These are phyloP conservation scores for Listronotus oregonensis DNA, from an alignment of 1,140 invertebrate species.

Conservation along the genomic window DNA sequence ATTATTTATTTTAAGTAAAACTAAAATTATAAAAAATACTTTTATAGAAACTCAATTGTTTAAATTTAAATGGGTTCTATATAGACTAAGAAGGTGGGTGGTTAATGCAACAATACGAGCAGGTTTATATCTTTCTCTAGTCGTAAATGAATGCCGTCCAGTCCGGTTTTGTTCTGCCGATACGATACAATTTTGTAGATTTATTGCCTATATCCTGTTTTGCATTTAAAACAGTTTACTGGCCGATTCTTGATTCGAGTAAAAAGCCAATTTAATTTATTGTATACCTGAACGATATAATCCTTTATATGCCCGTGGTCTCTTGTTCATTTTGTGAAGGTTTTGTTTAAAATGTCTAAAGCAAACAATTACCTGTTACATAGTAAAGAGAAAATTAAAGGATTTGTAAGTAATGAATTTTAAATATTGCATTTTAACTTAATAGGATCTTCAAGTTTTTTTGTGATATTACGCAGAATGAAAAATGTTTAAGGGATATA, in stretches of 20 bases:
- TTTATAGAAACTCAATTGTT: too few relatives aligned
- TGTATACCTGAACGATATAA: constrained; percentile 15
- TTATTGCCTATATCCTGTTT: constrained; percentile 21
- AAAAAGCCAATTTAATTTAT: constrained; percentile 12
- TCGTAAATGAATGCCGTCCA: constrained; percentile 6
- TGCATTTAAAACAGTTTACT: constrained; percentile 18
- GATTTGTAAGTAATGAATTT: constrained; percentile 7
- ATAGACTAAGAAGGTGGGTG: too few relatives aligned
- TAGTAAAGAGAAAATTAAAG: constrained; percentile 3
- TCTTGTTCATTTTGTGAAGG: constrained; percentile 7
- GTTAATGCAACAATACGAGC: not conserved
- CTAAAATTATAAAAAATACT: too few relatives aligned
- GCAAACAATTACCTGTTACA: constrained; percentile 9
- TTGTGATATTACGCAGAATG: too few relatives aligned
- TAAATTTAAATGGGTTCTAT: too few relatives aligned
- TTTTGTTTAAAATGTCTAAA: constrained; percentile 9
- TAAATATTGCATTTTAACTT: too few relatives aligned
- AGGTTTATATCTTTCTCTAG: constrained; percentile 5
- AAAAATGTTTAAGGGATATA: too few relatives aligned
- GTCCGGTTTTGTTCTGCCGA: constrained; percentile 2
- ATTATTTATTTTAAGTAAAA: too few relatives aligned
- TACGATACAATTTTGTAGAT: constrained; percentile 7
- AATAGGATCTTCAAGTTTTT: too few relatives aligned
- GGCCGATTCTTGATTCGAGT: constrained; percentile 2
- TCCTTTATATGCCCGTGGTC: constrained; percentile 1